A percentile compares a stretch with the other conserved stretches of the same genome.
Conservation (phyloP, 1,140 invertebrate species). For the Drosophila sp. region DNA sequence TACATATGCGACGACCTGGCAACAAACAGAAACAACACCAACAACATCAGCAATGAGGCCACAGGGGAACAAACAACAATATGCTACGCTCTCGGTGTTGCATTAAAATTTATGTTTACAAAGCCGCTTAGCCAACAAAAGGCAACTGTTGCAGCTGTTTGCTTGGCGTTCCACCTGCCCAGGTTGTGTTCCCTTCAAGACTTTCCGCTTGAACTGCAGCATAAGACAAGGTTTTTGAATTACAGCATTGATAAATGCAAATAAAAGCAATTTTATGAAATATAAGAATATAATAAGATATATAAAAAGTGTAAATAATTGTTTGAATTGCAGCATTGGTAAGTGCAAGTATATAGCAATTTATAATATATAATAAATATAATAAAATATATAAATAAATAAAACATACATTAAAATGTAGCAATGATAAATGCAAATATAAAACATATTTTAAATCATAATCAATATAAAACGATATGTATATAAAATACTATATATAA, state of each 20-base stretch:
- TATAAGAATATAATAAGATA: too few relatives aligned
- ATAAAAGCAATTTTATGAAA: too few relatives aligned
- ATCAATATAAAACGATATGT: too few relatives aligned
- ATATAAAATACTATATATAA: too few relatives aligned
- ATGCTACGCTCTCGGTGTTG: conserved; percentile 22
- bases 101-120: conserved; percentile 50
- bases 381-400: neutral
- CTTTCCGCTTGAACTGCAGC: neutral
- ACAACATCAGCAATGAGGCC: neutral
- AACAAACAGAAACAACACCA: conserved; percentile 12
- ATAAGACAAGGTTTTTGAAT: too few relatives aligned
- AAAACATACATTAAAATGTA: neutral
- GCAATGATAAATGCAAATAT: neutral
- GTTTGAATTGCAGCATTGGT: too few relatives aligned
- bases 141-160: conserved; percentile 24
- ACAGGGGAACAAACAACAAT: conserved; percentile 2
- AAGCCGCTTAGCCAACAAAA: conserved; percentile 50
- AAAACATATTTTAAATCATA: too few relatives aligned
- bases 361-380: too few relatives aligned
- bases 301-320: too few relatives aligned
- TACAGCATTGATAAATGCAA: too few relatives aligned
- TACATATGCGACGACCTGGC: conserved; percentile 33
- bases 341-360: too few relatives aligned
- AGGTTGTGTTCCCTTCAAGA: neutral
- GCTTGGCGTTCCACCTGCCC: neutral